phyloP scores from a whole-genome alignment of 2,113 vertebrate species.

The Phrynosoma platyrhinos region DNA sequence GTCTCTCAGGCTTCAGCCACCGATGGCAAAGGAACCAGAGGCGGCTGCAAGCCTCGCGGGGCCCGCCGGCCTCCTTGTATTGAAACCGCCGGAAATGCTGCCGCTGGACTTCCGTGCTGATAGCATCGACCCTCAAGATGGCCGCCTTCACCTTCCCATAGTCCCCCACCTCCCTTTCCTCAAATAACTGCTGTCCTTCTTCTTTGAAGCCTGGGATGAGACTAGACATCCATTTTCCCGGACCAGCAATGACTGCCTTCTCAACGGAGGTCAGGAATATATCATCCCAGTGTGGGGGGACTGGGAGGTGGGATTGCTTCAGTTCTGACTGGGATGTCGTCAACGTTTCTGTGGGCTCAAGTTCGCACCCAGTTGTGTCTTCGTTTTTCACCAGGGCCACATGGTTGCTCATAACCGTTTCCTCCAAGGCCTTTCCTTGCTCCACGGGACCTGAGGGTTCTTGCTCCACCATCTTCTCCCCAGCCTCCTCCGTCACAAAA shows the following conservation, averaged over 20 bases:
- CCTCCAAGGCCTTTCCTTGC: not conserved
- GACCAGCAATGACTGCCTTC: not conserved
- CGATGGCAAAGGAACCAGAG: constrained; percentile 72
- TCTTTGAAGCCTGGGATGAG: constrained; percentile 42
- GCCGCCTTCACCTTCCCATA: constrained; percentile 65
- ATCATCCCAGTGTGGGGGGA: constrained; percentile 2
- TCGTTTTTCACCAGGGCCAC: not conserved
- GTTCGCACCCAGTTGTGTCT: not conserved
- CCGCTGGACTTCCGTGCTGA: constrained; percentile 51
- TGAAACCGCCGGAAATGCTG: constrained; percentile 67
- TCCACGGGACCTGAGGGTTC: not conserved
- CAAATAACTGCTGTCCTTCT: constrained; percentile 17
- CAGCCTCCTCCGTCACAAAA: too few species aligned
- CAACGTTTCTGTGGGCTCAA: rapidly evolving
- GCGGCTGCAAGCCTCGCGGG: constrained; percentile 70
- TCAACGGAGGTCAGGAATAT: constrained; percentile 1
- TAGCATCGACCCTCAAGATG: constrained; percentile 43
- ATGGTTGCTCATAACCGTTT: not conserved
- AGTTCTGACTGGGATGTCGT: not conserved
- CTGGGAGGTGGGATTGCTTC: not conserved
- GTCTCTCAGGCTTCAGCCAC: constrained; percentile 67
- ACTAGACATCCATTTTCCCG: constrained; percentile 14
- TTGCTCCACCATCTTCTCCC: not conserved
- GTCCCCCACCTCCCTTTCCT: constrained; percentile 57
- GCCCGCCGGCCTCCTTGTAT: constrained; percentile 53